phyloP scores from a whole-genome alignment of 2,113 vertebrate species.

The Chaenogobius annularis region DNA sequence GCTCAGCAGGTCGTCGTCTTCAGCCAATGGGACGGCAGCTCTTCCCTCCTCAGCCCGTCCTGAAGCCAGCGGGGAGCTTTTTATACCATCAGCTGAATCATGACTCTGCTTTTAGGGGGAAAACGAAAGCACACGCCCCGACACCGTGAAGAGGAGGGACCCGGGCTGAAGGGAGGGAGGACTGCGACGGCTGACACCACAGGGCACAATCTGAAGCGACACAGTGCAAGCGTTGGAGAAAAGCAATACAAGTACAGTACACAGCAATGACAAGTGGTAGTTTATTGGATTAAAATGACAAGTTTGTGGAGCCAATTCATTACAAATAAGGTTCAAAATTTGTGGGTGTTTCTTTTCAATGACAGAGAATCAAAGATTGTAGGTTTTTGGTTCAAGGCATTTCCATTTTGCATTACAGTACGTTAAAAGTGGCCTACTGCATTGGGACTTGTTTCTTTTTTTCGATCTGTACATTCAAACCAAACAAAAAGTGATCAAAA shows the following conservation, averaged over 20 bases:
- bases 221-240: background rate
- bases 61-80: background rate
- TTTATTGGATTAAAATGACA: no score
- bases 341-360: no score
- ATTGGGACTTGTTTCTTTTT: no score
- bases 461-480: no score
- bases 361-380: no score
- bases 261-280: no score
- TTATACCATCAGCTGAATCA: constrained; percentile 30
- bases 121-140: constrained; percentile 57
- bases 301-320: no score
- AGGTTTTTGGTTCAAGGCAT: no score
- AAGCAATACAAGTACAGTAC: background rate
- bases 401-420: no score
- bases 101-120: background rate
- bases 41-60: background rate
- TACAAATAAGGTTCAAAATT: no score
- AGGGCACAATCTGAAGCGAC: constrained; percentile 12
- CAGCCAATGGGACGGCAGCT: background rate
- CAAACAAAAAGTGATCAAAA: no score
- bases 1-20: constrained; percentile 2
- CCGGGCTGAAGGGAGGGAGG: constrained; percentile 32
- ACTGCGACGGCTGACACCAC: constrained; percentile 19
- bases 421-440: no score
- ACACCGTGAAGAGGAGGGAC: background rate